Evolutionary conservation across 2,888 invertebrate genomes (phyloP), one percentile per base, ranked within the genome.

Genomic region (Microctonus aethiopoides): DNA sequence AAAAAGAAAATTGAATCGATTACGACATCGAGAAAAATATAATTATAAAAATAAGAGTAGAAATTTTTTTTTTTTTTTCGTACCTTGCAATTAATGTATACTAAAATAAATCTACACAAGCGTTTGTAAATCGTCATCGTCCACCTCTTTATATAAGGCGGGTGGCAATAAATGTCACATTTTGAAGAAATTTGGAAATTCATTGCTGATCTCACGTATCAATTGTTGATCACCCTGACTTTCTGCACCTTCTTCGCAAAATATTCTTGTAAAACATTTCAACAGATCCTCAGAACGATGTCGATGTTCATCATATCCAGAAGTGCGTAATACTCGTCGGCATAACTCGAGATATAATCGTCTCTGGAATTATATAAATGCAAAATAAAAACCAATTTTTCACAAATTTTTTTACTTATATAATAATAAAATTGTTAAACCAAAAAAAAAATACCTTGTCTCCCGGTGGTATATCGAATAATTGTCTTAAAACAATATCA

Each of bases 401-500:
- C 29, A 7, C 29, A 29, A 29, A 10, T 34, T 34, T n/a, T 36
- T 72, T 62, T 59, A 10, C 29, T 54, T 13, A 24, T 36, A 60
- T 57, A 26, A 36, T n/a, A n/a, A n/a, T n/a, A n/a, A n/a, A n/a
- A n/a, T n/a, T n/a, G n/a, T n/a, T n/a, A n/a, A n/a, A n/a, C n/a
- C n/a, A 61, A 54, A 54, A 24, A 59, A 46, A 66, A 68, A 63
- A 87, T 87, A 95, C 95, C 89, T 89, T 88, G 85, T 97, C 97
- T 29, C 95, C 96, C 5, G 96, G 92, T 54, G 95, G 93, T 73
- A 97, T 89, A 87, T 98, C 97, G 2, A 95, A 93, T 29, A 98
- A 90, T 86, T 97, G 96, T 61, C 98, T 89, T 63, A 96, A 92
- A 67, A 97, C 92, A 81, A 98, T 97, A 84, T 98, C 98, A 73